Evolutionary conservation across 2,797 vertebrate genomes (phyloP).

Genomic region (Sardinella longiceps): DNA sequence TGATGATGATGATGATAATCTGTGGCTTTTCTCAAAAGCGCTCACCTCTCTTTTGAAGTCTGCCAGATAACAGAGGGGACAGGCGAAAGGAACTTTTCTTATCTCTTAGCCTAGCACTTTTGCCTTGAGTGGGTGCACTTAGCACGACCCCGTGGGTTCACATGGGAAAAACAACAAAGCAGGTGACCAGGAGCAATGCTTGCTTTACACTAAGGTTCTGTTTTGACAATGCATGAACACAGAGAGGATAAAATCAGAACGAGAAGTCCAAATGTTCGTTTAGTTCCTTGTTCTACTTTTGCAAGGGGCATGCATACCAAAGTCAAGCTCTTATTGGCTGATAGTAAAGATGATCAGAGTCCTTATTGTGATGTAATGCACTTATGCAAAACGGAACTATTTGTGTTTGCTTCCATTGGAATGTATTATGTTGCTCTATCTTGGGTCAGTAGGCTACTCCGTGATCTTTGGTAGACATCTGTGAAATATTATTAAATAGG

Average conservation of each 20-base stretch:
- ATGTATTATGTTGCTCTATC: too few species aligned
- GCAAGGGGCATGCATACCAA: too few species aligned
- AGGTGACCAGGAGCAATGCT: neutral
- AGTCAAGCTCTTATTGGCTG: too few species aligned
- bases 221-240: neutral
- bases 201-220: neutral
- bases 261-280: too few species aligned
- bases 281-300: too few species aligned
- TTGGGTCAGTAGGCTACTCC: too few species aligned
- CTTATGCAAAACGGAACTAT: too few species aligned
- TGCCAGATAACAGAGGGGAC: neutral
- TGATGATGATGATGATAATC: too few species aligned
- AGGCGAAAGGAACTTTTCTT: neutral
- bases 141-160: neutral
- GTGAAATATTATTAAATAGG: neutral
- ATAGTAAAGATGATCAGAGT: too few species aligned
- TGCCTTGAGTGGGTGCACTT: slow-evolving; percentile 2
- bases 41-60: slow-evolving; percentile 17
- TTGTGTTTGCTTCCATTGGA: too few species aligned
- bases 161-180: neutral
- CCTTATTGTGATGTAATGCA: too few species aligned
- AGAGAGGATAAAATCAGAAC: too few species aligned
- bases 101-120: neutral
- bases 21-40: neutral
- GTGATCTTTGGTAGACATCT: neutral